Base-by-base conservation (phyloP, 2,797 vertebrate genomes). In the Hafferia zeledoni region DNA sequence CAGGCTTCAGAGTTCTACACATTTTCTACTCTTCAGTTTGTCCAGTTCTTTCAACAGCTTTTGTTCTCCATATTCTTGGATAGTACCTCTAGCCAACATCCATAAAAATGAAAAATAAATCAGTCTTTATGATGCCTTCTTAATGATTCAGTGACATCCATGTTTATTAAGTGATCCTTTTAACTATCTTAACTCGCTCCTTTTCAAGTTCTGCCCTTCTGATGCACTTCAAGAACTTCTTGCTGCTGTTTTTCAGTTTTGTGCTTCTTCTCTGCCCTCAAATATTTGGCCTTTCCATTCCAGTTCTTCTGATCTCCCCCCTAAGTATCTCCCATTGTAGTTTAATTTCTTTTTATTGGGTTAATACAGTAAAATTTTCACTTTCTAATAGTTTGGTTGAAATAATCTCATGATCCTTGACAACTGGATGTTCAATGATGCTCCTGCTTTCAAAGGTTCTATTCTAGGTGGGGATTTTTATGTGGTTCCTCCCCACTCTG, bases 401-500 rank as follows among this genome's bases (percentile, higher is more conserved):
- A 90, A 63, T 31, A 72, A 57, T 16, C 17, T 77, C 25, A 20
- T 20, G n/a, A 33, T 9, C 8, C 4, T 60, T 77, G 46, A 37
- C 23, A 81, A 44, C 16, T 5, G n/a, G 17, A 17, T 13, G 22
- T 44, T 64, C 50, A 60, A 0, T 19, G 17, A 64, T 43, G 37
- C 30, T 59, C 41, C 41, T 75, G 6, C 17, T 55, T 25, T 64
- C 44, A 41, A 41, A 60, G 8, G 25, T 33, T 78, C 14, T 71
- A 1, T 63, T 15, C 13, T 49, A 8, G 7, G 10, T 37, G 7
- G 9, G 10, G 1, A 3, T 41, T 69, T 69, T 70, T 11, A 15
- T 3, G 0, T 19, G 2, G 3, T 5, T 39, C 33, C 22, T 24
- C 2, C 3, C 2, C 5, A 2, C 27, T 20, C 27, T 35, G 12